Conservation (phyloP, 2,797 vertebrate species). For the Takifugu rubripes region DNA sequence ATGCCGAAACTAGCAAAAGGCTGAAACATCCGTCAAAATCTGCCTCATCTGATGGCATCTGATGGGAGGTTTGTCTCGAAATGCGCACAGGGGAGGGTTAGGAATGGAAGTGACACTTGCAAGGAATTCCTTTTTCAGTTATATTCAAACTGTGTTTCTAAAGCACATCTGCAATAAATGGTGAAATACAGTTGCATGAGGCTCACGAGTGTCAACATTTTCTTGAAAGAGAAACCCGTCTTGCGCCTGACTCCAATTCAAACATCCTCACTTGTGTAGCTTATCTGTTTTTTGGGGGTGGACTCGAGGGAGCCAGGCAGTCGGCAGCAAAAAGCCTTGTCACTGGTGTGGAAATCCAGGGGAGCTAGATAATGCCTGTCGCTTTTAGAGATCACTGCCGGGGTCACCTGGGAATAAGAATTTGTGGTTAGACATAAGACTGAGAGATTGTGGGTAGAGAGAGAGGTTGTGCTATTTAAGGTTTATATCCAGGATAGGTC, state of each 20-base stretch:
- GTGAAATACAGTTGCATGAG: too few species aligned
- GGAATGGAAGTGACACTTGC: too few species aligned
- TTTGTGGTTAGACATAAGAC: slow-evolving; percentile 41
- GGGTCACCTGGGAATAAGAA: slow-evolving; percentile 47
- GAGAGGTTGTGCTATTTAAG: slow-evolving; percentile 54
- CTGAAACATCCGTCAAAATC: too few species aligned
- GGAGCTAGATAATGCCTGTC: slow-evolving; percentile 46
- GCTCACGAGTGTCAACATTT: too few species aligned
- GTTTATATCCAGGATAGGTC: slow-evolving; percentile 49
- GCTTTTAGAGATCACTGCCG: slow-evolving; percentile 45
- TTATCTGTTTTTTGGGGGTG: slow-evolving; percentile 25
- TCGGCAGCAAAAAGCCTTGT: slow-evolving; percentile 34
- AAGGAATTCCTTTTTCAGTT: too few species aligned
- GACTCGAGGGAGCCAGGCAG: not conserved
- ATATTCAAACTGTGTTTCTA: too few species aligned
- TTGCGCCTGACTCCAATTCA: slow-evolving; percentile 9
- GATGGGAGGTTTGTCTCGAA: too few species aligned
- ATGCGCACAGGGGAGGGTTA: too few species aligned
- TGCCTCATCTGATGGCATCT: too few species aligned
- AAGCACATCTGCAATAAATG: too few species aligned
- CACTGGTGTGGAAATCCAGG: slow-evolving; percentile 37
- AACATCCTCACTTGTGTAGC: slow-evolving; percentile 10
- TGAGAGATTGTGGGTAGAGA: slow-evolving; percentile 45
- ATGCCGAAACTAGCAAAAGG: too few species aligned
- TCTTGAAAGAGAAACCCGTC: too few species aligned